Base-by-base conservation (phyloP, 2,797 vertebrate genomes). In the Graptemys geographica region DNA sequence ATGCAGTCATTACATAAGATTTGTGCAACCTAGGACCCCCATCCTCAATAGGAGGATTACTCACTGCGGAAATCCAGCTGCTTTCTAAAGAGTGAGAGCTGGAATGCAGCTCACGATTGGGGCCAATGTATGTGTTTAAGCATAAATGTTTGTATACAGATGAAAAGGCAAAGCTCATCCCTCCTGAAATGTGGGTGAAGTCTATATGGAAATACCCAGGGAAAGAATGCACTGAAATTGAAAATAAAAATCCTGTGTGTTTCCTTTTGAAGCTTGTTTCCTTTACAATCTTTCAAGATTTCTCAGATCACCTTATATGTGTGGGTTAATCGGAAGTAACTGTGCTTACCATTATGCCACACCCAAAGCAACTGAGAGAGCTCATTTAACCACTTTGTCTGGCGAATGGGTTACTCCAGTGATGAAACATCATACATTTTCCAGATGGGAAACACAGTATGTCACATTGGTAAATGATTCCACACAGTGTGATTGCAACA, bases 101-200 rank as follows among this genome's bases (percentile, higher is more conserved):
- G 92, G 95, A 96, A 84, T 31, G 65, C 44, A 90, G 95, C 90
- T 92, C 93, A 94, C 92, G 90, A 62, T 92, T 86, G 79, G 80
- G 81, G 76, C 81, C 80, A 92, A 52, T 92, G 84, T 91, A 81
- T 95, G 92, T 95, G 95, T 95, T 91, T 96, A 89, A 93, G 83
- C 28, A 79, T 95, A 96, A 98, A 97, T 76, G 93, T 97, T 97
- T 97, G 96, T 88, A 90, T 2, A 83, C 90, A 97, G 86, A 97
- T 92, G 83, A 89, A 94, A 95, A 88, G 69, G 89, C 84, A 96
- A 92, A 94, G 88, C 55, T 93, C 49, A 65, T 84, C 95, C 55
- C 47, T 93, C 8, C 49, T 92, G 82, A 91, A 86, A 92, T 84
- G 56, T 33, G 82, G 76, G 47, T 89, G 74, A 92, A 84, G 81